Base-by-base conservation (phyloP, 2,797 vertebrate genomes). In the Takifugu rubripes region DNA sequence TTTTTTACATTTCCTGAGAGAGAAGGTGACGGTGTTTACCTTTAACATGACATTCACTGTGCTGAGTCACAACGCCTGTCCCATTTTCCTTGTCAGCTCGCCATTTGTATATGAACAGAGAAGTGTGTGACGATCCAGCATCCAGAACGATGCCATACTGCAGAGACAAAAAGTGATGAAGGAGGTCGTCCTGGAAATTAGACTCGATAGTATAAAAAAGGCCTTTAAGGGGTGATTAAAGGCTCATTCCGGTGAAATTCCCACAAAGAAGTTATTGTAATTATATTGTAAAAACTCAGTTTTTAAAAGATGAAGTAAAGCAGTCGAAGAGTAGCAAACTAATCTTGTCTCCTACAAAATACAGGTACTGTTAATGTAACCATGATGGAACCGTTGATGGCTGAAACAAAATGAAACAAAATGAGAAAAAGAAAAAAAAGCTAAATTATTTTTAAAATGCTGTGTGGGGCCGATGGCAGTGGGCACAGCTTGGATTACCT, bases 101-200 rank as follows among this genome's bases (percentile, higher is more conserved):
- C 94, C 94, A 97, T 75, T 93, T 89, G 52, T 97, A 97, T 50
- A 96, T 77, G 45, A 89, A 95, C 70, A 94, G 77, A 15, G 92
- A 81, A 0, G 94, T 95, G 87, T 96, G 94, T 0, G 94, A 95
- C 0, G 94, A 97, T 48, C 94, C 94, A 0, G 95, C 95, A 14
- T 97, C 95, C 70, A 95, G 78, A 52, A 96, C 94, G 40, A 97
- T 88, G 56, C 95, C 94, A 4, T 93, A 95, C 94, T 97, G 72
- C n/a, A 62, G 36, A 59, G 44, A 61, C 26, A 0, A 5, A 57
- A 3, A 48, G 36, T 6, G 14, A 49, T 9, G 21, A 1, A 12
- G 29, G 42, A 36, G 3, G 54, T 6, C 0, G 53, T 46, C 5
- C 44, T 33, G 12, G 29, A 17, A 24, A 33, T 14, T 3, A 49